Conservation (phyloP, 2,113 vertebrate species). For the Otolemur garnettii region DNA sequence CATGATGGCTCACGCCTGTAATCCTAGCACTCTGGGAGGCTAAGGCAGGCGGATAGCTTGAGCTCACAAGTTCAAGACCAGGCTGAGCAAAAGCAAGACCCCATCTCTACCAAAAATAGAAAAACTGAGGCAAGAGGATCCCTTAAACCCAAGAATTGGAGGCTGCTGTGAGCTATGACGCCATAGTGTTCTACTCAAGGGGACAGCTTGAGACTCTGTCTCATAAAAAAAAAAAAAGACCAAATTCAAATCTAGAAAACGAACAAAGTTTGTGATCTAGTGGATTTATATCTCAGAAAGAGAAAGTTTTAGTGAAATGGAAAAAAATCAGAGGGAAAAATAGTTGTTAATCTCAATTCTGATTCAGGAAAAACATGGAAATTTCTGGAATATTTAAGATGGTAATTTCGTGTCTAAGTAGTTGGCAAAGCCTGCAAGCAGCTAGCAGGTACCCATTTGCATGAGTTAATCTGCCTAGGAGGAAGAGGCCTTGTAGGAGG, state of each 20-base stretch:
- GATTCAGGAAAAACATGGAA: background rate
- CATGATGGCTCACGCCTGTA: background rate
- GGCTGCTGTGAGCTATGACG: background rate
- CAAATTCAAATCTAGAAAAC: conserved; percentile 55
- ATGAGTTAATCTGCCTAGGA: background rate
- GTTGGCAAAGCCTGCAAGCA: background rate
- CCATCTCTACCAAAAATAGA: background rate
- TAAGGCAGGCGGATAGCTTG: background rate
- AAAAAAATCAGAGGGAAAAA: background rate
- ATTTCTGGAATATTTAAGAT: conserved; percentile 25
- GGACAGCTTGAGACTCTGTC: background rate
- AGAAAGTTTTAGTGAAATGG: background rate
- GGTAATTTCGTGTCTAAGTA: background rate
- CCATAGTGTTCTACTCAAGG: background rate
- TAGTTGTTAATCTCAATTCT: background rate
- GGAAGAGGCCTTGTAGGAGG: background rate
- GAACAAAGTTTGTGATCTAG: background rate
- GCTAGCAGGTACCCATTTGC: background rate
- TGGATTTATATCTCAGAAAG: background rate
- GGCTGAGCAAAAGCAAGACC: background rate
- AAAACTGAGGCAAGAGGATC: background rate
- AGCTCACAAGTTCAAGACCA: background rate
- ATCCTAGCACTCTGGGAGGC: background rate
- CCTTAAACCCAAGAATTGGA: background rate
- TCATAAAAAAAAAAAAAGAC: background rate